Evolutionary conservation across 2,797 vertebrate genomes (phyloP), one percentile per base, ranked within the genome.

Genomic region (Phataginus tetradactyla): DNA sequence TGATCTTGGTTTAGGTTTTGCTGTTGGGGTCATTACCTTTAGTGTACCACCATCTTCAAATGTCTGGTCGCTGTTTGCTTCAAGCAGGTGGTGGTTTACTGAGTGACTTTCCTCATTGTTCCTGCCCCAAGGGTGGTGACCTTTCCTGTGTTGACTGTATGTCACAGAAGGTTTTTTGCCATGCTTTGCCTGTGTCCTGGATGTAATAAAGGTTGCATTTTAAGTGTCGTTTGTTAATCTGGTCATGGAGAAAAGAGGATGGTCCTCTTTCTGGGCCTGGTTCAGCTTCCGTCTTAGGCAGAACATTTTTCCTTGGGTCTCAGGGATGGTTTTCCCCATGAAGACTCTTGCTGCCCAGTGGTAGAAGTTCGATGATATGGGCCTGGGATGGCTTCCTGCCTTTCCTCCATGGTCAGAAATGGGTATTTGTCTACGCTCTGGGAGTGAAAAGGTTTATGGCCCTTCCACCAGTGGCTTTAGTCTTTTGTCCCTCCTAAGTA

Each of bases 251-350:
- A 68, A 29, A 9, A 71, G 13, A 18, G 12, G 69, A 8, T 78
- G 18, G 1, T 55, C 0, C 18, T 34, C 1, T 39, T 55, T 61
- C 13, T 15, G 29, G 57, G 10, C 5, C 21, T 64, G 8, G 4
- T 51, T 84, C 45, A 93, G 4, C 4, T 32, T 42, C 18, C 55
- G 5, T 17, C 29, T 64, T 32, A 59, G 0, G 27, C 25, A 86
- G 7, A 0, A 8, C 7, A 34, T 72, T 49, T 64, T 5, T 71
- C 53, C 11, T 25, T 71, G 39, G 10, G 15, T 39, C 20, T 71
- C 17, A 20, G 21, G 7, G 21, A 55, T 69, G 3, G 5, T 34
- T 68, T 53, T 80, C 12, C 45, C 57, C 5, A n/a, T 61, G 9
- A 55, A 27, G 53, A 3, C 15, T n/a, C 7, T 4, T 29, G 39